phyloP scores from a whole-genome alignment of 92 coral and sea anemone genomes.

The Phenganax stokvisi region DNA sequence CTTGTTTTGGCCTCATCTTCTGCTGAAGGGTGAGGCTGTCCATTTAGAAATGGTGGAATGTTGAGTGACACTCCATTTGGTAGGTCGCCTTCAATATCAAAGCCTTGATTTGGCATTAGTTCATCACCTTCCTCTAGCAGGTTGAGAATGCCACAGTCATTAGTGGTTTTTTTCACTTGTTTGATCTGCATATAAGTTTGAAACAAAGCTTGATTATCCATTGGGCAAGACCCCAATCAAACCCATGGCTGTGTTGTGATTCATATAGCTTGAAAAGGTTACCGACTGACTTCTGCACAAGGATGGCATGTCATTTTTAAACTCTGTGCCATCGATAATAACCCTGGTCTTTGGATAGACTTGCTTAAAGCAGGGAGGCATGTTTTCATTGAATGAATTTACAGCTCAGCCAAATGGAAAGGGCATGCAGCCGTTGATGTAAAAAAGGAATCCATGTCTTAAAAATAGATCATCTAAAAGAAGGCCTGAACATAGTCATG shows the following conservation, averaged over 20 bases:
- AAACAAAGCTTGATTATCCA: slow-evolving; percentile 33
- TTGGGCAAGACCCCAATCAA: neutral
- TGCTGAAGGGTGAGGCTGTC: slow-evolving; percentile 10
- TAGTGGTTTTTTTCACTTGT: slow-evolving; percentile 45
- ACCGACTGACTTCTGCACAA: slow-evolving; percentile 14
- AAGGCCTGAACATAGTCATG: neutral
- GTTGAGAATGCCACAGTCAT: slow-evolving; percentile 45
- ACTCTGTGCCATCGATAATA: slow-evolving; percentile 29
- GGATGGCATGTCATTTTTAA: slow-evolving; percentile 25
- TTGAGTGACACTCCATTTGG: slow-evolving; percentile 38
- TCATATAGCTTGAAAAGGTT: neutral
- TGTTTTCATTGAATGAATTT: no score
- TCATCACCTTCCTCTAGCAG: slow-evolving; percentile 41
- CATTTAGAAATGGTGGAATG: slow-evolving; percentile 40
- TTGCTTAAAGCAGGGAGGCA: slow-evolving; percentile 13
- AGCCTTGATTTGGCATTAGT: slow-evolving; percentile 52
- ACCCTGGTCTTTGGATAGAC: neutral
- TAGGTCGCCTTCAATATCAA: slow-evolving; percentile 46
- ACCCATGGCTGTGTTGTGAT: neutral
- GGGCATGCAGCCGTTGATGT: neutral
- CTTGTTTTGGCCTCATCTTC: slow-evolving; percentile 32
- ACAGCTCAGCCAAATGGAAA: neutral
- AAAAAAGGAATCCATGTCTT: neutral
- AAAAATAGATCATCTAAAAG: neutral
- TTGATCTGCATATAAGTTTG: slow-evolving; percentile 41